Conservation (phyloP, 2,888 invertebrate species). For the Eucera pruinosa region DNA sequence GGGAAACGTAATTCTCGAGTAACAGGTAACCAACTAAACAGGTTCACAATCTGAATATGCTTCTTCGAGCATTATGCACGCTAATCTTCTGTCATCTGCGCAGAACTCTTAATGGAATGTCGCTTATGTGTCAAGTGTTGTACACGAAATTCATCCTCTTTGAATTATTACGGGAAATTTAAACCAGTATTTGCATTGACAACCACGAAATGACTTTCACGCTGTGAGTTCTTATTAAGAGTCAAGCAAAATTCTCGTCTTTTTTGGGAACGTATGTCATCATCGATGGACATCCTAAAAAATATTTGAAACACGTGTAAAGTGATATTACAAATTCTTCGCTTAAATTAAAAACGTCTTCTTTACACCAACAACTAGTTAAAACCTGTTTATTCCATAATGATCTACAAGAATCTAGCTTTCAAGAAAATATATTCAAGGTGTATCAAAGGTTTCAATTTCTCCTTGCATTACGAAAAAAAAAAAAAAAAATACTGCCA, state of each 20-base stretch:
- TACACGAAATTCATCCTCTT: conserved; percentile 5
- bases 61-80: conserved; percentile 42
- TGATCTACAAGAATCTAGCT: too few species aligned
- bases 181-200: background rate
- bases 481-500: too few species aligned
- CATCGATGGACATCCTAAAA: background rate
- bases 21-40: conserved; percentile 18
- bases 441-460: too few species aligned
- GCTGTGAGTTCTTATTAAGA: background rate
- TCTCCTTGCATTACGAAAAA: too few species aligned
- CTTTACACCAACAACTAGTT: too few species aligned
- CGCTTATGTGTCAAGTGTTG: background rate
- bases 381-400: too few species aligned
- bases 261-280: background rate
- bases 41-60: conserved; percentile 16
- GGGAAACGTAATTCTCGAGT: conserved; percentile 1
- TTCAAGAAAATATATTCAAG: too few species aligned
- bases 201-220: background rate
- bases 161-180: background rate
- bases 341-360: too few species aligned
- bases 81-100: conserved; percentile 39
- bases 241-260: background rate
- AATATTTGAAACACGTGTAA: background rate
- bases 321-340: too few species aligned
- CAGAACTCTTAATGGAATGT: conserved; percentile 18